phyloP scores from a whole-genome alignment of 2,797 vertebrate species.

The Fistularia tabacaria region DNA sequence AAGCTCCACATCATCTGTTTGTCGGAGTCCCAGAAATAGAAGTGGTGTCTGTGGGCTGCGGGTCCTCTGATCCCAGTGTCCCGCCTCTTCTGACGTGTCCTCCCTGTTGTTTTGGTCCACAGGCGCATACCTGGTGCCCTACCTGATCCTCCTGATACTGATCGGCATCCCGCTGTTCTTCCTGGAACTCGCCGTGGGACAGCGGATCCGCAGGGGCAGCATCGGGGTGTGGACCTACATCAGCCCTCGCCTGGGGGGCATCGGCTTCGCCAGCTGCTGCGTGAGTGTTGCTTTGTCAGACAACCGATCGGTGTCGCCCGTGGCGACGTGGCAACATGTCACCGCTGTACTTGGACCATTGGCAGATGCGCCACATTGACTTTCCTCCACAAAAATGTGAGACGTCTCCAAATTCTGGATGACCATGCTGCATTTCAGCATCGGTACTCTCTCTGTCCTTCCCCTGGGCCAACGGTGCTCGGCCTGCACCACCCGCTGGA shows the following conservation, averaged over 20 bases:
- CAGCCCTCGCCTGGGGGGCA: constrained; percentile 92
- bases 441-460: no score
- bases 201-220: constrained; percentile 92
- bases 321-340: background rate
- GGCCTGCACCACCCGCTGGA: no score
- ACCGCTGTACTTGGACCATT: background rate
- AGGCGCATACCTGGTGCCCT: constrained; percentile 98
- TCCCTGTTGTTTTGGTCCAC: background rate
- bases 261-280: constrained; percentile 94
- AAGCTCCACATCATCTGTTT: no score
- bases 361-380: no score
- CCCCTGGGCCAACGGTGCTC: no score
- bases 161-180: constrained; percentile 98
- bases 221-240: constrained; percentile 99
- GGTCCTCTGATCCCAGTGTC: background rate
- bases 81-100: background rate
- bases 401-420: no score
- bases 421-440: no score
- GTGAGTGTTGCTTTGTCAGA: constrained; percentile 73
- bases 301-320: no score
- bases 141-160: constrained; percentile 86
- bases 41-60: no score
- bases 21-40: no score
- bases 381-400: no score
- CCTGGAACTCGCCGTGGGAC: constrained; percentile 94